Evolutionary conservation across 2,888 invertebrate genomes (phyloP), one percentile per base, ranked within the genome.

Genomic region (Melanostoma mellinum): DNA sequence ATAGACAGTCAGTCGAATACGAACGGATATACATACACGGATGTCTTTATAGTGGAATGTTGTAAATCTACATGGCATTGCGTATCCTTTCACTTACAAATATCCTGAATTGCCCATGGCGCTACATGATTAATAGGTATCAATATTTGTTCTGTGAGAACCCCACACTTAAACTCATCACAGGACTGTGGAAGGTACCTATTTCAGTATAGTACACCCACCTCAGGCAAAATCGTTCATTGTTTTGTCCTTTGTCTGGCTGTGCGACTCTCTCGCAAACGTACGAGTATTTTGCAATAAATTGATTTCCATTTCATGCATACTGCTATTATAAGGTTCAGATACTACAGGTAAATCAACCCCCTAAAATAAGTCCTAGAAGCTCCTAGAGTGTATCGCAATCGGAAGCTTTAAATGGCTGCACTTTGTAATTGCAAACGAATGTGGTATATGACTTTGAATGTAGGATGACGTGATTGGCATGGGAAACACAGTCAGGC

Each of bases 51-150:
- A 5, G 67, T 46, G 6, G 40, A 46, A 55, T 10, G 46, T 20
- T 3, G 30, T 60, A 10, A 72, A 68, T 56, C 48, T 53, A 46
- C 58, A 65, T 67, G 20, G 38, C 58, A 52, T 35, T 56, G 50
- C 61, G 75, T 74, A 80, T 69, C 74, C 68, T 69, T 80, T 69
- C 38, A 61, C 61, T 61, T 74, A 56, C 78, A 60, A 78, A 58
- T 74, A 74, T 68, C 38, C 61, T 38, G 61, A 48, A 58, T 77
- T 50, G 77, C 77, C 61, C 9, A 36, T 63, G 73, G 81, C 73
- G 71, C 63, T 77, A 68, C 77, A 77, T 82, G 81, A 82, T 82
- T 77, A 77, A 82, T 82, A 73, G 81, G 50, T 73, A 82, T 77
- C 81, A 82, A 82, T 82, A 82, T 82, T 82, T 77, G 68, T 69